Evolutionary conservation across 2,797 vertebrate genomes (phyloP).

Genomic region (Geotrypetes seraphini): DNA sequence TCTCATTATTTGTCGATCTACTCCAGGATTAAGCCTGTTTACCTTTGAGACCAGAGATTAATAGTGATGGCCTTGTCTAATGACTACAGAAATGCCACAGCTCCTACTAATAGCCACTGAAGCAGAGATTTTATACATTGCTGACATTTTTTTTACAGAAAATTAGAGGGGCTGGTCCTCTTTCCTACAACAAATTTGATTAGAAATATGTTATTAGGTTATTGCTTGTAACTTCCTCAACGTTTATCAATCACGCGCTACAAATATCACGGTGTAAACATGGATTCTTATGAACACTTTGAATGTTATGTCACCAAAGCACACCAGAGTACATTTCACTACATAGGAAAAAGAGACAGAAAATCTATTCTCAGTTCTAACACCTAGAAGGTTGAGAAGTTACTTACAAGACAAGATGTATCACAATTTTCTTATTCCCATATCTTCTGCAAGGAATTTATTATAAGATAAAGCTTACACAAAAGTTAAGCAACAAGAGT

Average conservation of each 20-base stretch:
- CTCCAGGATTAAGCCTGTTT: conserved; percentile 22
- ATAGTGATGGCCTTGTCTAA: conserved; percentile 27
- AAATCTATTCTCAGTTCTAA: conserved; percentile 16
- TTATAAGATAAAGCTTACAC: no score
- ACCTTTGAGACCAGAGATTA: conserved; percentile 22
- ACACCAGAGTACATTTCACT: not conserved
- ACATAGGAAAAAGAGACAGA: conserved; percentile 5
- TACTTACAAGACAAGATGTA: no score
- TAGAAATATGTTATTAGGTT: conserved; percentile 23
- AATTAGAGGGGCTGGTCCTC: conserved; percentile 22
- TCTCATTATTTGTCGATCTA: conserved; percentile 14
- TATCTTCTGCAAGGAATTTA: no score
- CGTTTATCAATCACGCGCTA: conserved; percentile 23
- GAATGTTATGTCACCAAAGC: not conserved
- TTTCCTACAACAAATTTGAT: conserved; percentile 16
- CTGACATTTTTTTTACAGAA: conserved; percentile 19
- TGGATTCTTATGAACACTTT: conserved; percentile 13
- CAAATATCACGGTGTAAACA: conserved; percentile 21
- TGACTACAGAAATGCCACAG: conserved; percentile 16
- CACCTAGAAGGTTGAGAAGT: no score
- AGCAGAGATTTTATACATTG: conserved; percentile 23
- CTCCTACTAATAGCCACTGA: conserved; percentile 29
- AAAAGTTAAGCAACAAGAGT: no score
- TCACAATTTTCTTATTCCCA: no score
- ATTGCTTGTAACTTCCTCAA: conserved; percentile 27